Base-by-base conservation (phyloP, 1,140 invertebrate species). In the Leptinotarsa defecta region DNA sequence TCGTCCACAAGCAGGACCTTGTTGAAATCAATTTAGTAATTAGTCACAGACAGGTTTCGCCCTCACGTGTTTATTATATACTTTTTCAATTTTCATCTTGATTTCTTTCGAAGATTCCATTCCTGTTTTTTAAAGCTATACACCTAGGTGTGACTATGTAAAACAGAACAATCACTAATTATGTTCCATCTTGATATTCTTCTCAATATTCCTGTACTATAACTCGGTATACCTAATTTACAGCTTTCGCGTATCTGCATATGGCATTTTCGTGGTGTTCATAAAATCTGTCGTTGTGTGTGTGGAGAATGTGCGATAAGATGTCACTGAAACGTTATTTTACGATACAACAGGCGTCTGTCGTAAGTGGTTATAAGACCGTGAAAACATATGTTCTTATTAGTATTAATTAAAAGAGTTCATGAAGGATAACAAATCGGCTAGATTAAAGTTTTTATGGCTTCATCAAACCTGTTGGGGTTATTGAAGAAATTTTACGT, bases 381-480 rank as follows among this genome's bases (percentile, higher is more conserved):
- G 64, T 65, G 64, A 65, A 65, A 65, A 65, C 64, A 65, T 34
- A 65, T 65, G 64, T 65, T 65, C 64, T 65, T 65, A 65, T 65
- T 65, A 65, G 64, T 65, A 15, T 65, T 65, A 65, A 65, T 65
- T 65, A 65, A 65, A 65, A 65, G 64, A 13, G 64, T 65, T 65
- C 64, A 24, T 65, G 6, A 65, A 65, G 20, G 27, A 65, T 65
- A 65, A 65, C 64, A 65, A 65, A 65, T 65, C 20, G 64, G 64
- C 17, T 65, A 34, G 27, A 65, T 65, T 65, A 19, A 65, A 65
- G 20, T 24, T 65, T 65, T 65, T 65, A 65, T 65, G 64, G 13
- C 64, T 65, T 65, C 27, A 65, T 65, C 27, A 65, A 65, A 65
- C 64, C 64, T 65, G 64, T 65, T 65, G 52, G n/a, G n/a, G 6